Base-by-base conservation (phyloP, 2,888 invertebrate genomes). In the Caenorhabditis sp. region DNA sequence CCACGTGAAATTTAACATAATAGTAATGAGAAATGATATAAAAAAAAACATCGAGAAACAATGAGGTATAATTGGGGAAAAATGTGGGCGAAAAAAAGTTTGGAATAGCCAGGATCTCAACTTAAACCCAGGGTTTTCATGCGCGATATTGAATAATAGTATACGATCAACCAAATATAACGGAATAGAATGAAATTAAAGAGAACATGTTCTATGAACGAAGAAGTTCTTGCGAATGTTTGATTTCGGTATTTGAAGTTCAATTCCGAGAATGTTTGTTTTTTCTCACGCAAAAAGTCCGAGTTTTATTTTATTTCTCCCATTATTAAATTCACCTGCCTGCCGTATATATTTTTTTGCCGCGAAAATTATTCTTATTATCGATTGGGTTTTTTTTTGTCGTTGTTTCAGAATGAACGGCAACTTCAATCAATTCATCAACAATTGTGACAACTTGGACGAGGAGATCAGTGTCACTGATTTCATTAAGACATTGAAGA, bases 401-500 rank as follows among this genome's bases (percentile, higher is more conserved):
- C 10, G 31, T n/a, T n/a, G 31, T 31, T 31, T 31, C 31, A 31
- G 31, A 31, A 72, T 72, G 69, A 69, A 73, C 62, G 73, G 73
- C 7, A 73, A 73, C 59, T 69, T 77, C 43, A 70, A 67, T n/a
- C 65, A 68, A 53, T 73, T 67, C 56, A 74, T 77, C 59, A 68
- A 72, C 43, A 58, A 76, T 53, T 67, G 72, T 36, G 77, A 75
- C 56, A 77, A 79, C 49, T 56, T 79, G 26, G 79, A 79, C 43
- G 79, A 79, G 57, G 62, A 79, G 31, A 67, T 79, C 43, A 75
- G 75, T 52, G 79, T 79, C 26, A 67, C 69, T 26, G 77, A 79
- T 25, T 79, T 79, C 60, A 79, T 79, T 43, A 79, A 79, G 38
- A 79, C 79, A 14, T 70, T 79, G n/a, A 79, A 79, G 43, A 76